A percentile compares a stretch with the other conserved stretches of the same genome.
phyloP scores from a whole-genome alignment of 2,113 vertebrate species.

The Pollachius pollachius region DNA sequence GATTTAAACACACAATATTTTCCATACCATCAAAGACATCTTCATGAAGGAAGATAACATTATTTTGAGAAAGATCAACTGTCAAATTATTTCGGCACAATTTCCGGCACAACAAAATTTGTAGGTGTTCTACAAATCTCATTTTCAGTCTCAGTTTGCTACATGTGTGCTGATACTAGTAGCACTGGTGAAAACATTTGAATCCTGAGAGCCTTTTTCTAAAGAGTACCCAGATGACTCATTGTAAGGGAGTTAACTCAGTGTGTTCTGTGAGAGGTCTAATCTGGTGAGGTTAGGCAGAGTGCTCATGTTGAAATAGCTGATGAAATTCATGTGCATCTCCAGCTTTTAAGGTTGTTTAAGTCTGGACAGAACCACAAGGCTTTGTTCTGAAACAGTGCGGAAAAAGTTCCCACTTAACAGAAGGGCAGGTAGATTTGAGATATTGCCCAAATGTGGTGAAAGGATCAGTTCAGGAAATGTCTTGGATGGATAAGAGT shows the following conservation, averaged over 20 bases:
- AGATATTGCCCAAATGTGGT: slow-evolving; percentile 57
- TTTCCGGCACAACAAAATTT: slow-evolving; percentile 13
- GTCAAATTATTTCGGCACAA: slow-evolving; percentile 42
- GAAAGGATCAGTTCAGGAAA: slow-evolving; percentile 60
- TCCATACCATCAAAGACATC: slow-evolving; percentile 39
- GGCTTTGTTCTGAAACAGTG: slow-evolving; percentile 43
- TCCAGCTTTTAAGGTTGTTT: slow-evolving; percentile 57
- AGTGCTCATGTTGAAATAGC: slow-evolving; percentile 41
- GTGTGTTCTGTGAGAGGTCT: slow-evolving; percentile 73
- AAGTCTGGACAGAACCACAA: slow-evolving; percentile 60
- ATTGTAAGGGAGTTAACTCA: too few relatives aligned
- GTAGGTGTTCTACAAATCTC: slow-evolving; percentile 1
- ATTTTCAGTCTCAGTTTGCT: slow-evolving; percentile 10
- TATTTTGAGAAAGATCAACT: slow-evolving; percentile 77
- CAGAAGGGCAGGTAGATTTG: slow-evolving; percentile 49
- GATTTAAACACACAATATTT: too few relatives aligned
- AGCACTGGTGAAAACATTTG: slow-evolving; percentile 14
- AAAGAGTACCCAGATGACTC: background rate
- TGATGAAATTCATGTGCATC: slow-evolving; percentile 77
- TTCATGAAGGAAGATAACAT: slow-evolving; percentile 63
- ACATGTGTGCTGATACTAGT: background rate
- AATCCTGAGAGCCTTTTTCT: slow-evolving; percentile 21
- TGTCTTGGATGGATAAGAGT: slow-evolving; percentile 66
- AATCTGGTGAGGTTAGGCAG: slow-evolving; percentile 57
- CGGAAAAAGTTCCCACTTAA: slow-evolving; percentile 77